Conservation (phyloP, 2,797 vertebrate genomes). For the Halcyon chelicuti region DNA sequence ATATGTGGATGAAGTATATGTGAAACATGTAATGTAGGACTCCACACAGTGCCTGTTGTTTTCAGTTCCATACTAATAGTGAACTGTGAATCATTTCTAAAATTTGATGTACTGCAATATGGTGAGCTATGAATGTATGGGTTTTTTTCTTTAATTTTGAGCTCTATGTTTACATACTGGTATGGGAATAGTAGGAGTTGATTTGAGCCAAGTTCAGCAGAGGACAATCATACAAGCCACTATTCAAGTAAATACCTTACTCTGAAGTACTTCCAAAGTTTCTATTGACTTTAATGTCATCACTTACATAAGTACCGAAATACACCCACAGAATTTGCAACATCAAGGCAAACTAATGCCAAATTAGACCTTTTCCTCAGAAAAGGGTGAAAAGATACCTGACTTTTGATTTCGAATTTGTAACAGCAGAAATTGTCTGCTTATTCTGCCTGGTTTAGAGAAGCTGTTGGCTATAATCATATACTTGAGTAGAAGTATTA, state of each 20-base stretch:
- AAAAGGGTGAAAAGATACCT: not conserved
- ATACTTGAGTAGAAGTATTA: not conserved
- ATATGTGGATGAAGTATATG: not conserved
- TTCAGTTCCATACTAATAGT: not conserved
- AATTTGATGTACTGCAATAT: not conserved
- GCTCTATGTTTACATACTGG: not conserved
- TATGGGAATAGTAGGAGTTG: not conserved
- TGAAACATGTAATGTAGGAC: not conserved
- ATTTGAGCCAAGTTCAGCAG: not conserved
- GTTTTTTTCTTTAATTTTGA: not conserved
- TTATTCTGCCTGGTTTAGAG: not conserved
- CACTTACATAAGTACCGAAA: not conserved
- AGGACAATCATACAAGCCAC: not conserved
- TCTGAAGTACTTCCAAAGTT: not conserved
- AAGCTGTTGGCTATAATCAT: not conserved
- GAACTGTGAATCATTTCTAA: not conserved
- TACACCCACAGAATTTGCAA: not conserved
- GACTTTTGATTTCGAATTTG: slow-evolving; percentile 5
- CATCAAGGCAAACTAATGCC: not conserved
- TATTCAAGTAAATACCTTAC: not conserved
- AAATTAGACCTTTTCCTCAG: not conserved
- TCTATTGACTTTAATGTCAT: slow-evolving; percentile 9
- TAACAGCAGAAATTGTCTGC: not conserved
- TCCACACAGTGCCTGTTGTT: not conserved
- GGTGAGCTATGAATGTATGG: not conserved